Evolutionary conservation across 2,113 vertebrate species (phyloP).

Genomic region (Ascaphus truei): DNA sequence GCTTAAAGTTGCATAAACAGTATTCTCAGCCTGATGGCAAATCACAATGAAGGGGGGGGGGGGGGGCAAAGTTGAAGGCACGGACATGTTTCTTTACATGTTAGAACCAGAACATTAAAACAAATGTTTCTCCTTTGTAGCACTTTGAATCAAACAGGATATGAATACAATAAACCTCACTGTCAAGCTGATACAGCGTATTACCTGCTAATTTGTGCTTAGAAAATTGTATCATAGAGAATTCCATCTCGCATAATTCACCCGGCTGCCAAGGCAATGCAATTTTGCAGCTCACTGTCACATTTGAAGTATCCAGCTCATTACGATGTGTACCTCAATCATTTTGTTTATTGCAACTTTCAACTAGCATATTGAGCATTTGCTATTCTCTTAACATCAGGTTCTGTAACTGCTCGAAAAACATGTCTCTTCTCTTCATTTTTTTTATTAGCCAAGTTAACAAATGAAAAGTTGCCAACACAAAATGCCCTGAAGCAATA

Average conservation of each 20-base stretch:
- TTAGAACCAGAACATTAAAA: not conserved
- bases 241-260: conserved; percentile 25
- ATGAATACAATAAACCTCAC: conserved; percentile 6
- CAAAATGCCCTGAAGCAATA: not conserved
- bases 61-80: too few species aligned
- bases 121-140: conserved; percentile 4
- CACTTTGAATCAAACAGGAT: not conserved
- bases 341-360: conserved; percentile 20
- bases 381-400: not conserved
- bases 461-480: conserved; percentile 2
- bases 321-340: conserved; percentile 24
- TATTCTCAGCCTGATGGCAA: too few species aligned
- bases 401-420: not conserved
- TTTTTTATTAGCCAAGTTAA: conserved; percentile 1
- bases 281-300: conserved; percentile 20
- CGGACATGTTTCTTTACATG: not conserved
- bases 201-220: conserved; percentile 28
- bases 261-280: not conserved
- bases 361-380: conserved; percentile 9
- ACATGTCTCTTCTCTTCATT: conserved; percentile 9
- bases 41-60: too few species aligned
- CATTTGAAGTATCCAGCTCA: conserved; percentile 14
- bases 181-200: conserved; percentile 23
- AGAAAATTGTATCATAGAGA: conserved; percentile 16
- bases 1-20: too few species aligned